Percentiles rank a stretch among this genome's conserved stretches.
Conservation (phyloP, 2,797 vertebrate species). For the Lacerta agilis region DNA sequence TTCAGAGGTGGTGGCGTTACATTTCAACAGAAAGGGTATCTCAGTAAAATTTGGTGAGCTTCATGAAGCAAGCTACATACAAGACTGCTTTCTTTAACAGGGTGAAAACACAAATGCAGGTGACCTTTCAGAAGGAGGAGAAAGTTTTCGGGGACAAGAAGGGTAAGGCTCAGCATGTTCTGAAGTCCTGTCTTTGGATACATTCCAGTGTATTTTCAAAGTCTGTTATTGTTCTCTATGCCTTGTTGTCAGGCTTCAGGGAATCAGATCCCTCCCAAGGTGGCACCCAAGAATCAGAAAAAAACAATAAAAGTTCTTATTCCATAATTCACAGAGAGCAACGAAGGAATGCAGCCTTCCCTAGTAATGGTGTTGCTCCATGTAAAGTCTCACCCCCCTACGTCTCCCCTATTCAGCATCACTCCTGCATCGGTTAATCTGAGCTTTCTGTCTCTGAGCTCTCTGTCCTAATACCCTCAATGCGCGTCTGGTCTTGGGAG, state of each 20-base stretch:
- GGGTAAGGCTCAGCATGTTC: neutral
- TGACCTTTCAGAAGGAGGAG: neutral
- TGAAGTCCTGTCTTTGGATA: neutral
- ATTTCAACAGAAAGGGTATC: neutral
- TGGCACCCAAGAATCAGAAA: no score
- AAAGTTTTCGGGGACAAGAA: neutral
- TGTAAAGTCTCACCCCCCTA: no score
- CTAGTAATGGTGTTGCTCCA: no score
- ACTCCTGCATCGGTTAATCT: no score
- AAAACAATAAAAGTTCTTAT: no score
- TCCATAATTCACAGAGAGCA: neutral
- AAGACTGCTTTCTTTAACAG: neutral
- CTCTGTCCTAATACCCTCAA: no score
- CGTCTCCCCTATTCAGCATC: no score
- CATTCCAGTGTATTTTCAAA: neutral
- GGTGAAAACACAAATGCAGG: neutral
- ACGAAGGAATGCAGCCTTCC: neutral
- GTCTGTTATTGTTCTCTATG: neutral
- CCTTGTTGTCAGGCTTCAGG: no score
- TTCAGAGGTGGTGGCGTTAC: neutral
- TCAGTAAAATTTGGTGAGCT: neutral
- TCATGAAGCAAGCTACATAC: neutral
- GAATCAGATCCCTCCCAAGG: no score
- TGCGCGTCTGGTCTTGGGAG: no score
- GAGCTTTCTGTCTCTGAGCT: no score